A percentile compares a stretch with the other conserved stretches of the same genome.
phyloP scores from a whole-genome alignment of 2,888 invertebrate species.

The Anthoptus insignis region DNA sequence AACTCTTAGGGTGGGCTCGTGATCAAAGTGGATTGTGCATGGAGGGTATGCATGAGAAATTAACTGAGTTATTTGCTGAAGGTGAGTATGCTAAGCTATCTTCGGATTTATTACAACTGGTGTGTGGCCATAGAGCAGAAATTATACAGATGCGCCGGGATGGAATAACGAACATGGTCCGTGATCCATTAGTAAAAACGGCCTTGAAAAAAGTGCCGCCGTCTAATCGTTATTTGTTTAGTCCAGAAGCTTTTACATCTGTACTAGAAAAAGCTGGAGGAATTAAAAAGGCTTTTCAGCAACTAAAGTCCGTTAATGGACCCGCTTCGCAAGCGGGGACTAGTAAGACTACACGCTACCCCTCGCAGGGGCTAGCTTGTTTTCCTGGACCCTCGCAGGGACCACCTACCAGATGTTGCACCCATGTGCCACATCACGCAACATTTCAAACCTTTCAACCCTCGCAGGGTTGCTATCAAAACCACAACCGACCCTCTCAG shows the following conservation, averaged over 20 bases:
- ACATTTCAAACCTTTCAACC: background rate
- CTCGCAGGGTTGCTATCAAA: background rate
- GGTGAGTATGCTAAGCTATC: conserved; percentile 13
- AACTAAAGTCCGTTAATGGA: background rate
- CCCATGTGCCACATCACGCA: background rate
- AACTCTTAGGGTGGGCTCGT: conserved; percentile 28
- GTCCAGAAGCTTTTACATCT: conserved; percentile 7
- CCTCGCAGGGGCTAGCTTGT: conserved; percentile 13
- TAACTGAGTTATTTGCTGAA: conserved; percentile 1
- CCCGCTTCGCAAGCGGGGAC: conserved; percentile 3
- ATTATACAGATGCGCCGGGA: conserved; percentile 16
- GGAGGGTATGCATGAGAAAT: background rate
- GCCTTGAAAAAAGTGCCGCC: conserved; percentile 18
- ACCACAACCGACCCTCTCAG: conserved; percentile 9
- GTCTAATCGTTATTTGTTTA: conserved; percentile 8
- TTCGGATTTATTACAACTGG: conserved; percentile 9
- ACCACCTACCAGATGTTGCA: background rate
- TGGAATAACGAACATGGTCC: background rate
- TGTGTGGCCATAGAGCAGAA: conserved; percentile 23
- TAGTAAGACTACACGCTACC: background rate
- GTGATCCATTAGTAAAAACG: conserved; percentile 11
- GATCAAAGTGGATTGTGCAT: background rate
- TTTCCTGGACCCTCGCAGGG: background rate
- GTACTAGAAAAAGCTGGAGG: conserved; percentile 13
- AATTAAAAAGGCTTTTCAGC: conserved; percentile 11